These are phyloP conservation scores for Drosophila lacteicornis DNA, from an alignment of 1,140 invertebrate genomes.

Conservation along the genomic window DNA sequence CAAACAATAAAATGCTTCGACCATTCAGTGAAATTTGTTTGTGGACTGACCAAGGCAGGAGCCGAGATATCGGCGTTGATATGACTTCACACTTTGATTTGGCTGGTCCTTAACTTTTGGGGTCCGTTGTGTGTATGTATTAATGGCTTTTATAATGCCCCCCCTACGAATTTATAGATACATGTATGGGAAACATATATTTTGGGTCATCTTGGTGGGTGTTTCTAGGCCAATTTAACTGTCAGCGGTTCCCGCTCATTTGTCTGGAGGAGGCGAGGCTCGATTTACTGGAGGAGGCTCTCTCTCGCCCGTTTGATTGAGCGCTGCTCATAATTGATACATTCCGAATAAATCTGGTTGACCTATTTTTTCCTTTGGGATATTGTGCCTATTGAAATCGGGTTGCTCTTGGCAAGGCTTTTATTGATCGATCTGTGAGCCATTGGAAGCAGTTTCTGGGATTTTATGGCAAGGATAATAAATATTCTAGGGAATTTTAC, in stretches of 20 bases:
- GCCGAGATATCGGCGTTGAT: slow-evolving; percentile 40
- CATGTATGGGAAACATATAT: slow-evolving; percentile 2
- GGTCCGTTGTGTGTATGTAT: slow-evolving; percentile 50
- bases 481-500: neutral
- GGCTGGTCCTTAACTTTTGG: slow-evolving; percentile 19
- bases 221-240: slow-evolving; percentile 70
- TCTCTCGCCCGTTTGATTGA: slow-evolving; percentile 61
- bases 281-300: slow-evolving; percentile 27
- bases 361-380: slow-evolving; percentile 42
- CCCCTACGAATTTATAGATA: slow-evolving; percentile 48
- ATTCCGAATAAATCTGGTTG: slow-evolving; percentile 60
- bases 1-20: slow-evolving; percentile 69
- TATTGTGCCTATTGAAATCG: slow-evolving; percentile 57
- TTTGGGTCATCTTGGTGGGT: slow-evolving; percentile 22
- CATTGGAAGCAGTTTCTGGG: slow-evolving; percentile 18
- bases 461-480: slow-evolving; percentile 9
- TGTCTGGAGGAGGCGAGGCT: slow-evolving; percentile 22
- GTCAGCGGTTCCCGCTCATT: slow-evolving; percentile 63
- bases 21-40: slow-evolving; percentile 69
- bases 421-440: slow-evolving; percentile 55
- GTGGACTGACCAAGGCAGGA: slow-evolving; percentile 5
- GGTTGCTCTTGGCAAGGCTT: slow-evolving; percentile 14
- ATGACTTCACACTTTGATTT: slow-evolving; percentile 77
- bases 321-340: slow-evolving; percentile 73
- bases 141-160: slow-evolving; percentile 79